Evolutionary conservation across 2,888 invertebrate genomes (phyloP), one percentile per base, ranked within the genome.

Genomic region (Muscina levida): DNA sequence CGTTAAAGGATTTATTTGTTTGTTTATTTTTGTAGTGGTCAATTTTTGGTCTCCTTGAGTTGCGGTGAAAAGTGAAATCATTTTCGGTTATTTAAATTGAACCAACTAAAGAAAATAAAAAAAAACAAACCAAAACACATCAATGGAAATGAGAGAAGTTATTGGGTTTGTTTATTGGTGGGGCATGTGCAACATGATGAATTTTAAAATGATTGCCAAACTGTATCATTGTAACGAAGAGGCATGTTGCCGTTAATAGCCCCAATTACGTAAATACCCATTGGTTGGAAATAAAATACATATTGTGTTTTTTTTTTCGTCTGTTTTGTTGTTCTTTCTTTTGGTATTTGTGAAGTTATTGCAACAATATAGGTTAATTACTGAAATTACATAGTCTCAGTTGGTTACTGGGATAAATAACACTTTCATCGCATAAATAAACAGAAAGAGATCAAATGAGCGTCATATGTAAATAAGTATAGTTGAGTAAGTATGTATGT

Each of bases 1-100:
- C 13, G 77, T 73, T 65, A 56, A 73, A 78, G 72, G 77, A 78
- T 78, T 78, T 65, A 62, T 73, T 72, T 72, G 62, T 77, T 73
- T 73, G 22, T 48, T 67, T 46, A 44, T 5, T 31, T 31, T 31
- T 31, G 31, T 31, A 5, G 31, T 31, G 31, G 31, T 31, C 31
- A 31, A 31, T 31, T 59, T 66, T 57, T 39, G n/a, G 2, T 39
- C 72, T 72, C 15, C 51, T 53, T 67, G 62, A 76, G 39, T 67
- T 42, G 31, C 59, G 26, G 68, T 68, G 53, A 77, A 77, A 77
- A 77, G 72, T 77, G 72, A 77, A 77, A 77, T 59, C 72, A 57
- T 72, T 53, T 66, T 39, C 48, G 46, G 17, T 59, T 17, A 42
- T 46, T 13, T 22, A 22, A 53, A 53, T 22, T 53, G 53, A 2